Base-by-base conservation (phyloP, 1,140 invertebrate species). In the Centruroides sculpturatus region DNA sequence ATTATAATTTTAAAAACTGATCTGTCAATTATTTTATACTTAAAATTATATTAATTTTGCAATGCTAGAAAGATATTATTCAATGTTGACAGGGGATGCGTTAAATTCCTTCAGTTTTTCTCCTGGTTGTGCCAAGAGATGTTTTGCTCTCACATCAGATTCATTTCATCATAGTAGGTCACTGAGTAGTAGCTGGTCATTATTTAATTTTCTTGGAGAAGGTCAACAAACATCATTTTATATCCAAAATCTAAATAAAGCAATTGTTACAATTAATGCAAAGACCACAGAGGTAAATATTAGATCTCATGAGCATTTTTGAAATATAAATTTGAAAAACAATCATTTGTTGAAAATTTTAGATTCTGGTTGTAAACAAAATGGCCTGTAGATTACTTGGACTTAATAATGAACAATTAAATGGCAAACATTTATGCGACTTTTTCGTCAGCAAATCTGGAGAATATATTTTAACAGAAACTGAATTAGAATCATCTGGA, bases 341-440 rank as follows among this genome's bases (percentile, higher is more conserved):
- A 34, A 35, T 23, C 11, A 9, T 23, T 55, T 12, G 8, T 35
- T 55, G n/a, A 57, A 12, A 59, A 47, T 55, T 35, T 55, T 69
- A 82, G 78, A 82, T 83, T 60, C 71, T 83, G n/a, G 80, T 81
- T 64, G 80, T 81, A 5, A 83, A 83, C 71, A 70, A 74, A 57
- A 70, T 73, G 64, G 72, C 73, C 1, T 82, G 79, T 67, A 77
- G 78, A 10, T 66, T 83, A 46, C 75, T 83, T 61, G 80, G 79
- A 7, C 81, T 81, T 66, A 77, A 78, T 2, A 75, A 79, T 3
- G 71, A 76, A 5, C 78, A 82, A 62, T 69, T 82, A 6, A 76
- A 79, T 59, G 76, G 76, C 36, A 72, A 77, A 34, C 70, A 74
- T 41, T 75, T 83, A 59, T 77, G 75, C 34, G 77, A 82, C 62